Base-by-base conservation (phyloP, 1,140 invertebrate species). In the Heliconius himera region DNA sequence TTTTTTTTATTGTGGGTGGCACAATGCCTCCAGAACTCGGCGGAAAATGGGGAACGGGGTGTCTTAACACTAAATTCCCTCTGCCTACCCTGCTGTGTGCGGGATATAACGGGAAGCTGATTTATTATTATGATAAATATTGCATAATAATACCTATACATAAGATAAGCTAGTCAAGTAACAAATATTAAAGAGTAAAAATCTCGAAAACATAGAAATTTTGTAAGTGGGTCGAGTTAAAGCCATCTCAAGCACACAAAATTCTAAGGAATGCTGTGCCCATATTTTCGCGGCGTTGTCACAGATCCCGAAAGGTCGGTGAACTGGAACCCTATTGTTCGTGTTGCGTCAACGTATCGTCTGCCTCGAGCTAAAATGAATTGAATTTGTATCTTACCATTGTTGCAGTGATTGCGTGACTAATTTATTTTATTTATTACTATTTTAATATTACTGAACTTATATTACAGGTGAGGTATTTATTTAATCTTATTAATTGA, bases 281-380 rank as follows among this genome's bases (percentile, higher is more conserved):
- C 91, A 92, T 93, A 94, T 93, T 94, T 94, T 94, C 91, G 89
- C 89, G 85, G 87, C 91, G 88, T 91, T 93, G 91, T 94, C 93
- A 94, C 90, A 92, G 89, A 90, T 92, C 88, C 88, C 86, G 81
- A 90, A 92, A 94, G 91, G 93, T 94, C 91, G 86, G 81, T 91
- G 93, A 94, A 92, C 93, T 87, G 84, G 90, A 91, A 90, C 86
- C 87, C 90, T 88, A 94, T 94, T 94, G 93, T 94, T 91, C 88
- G 87, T 86, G 88, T 94, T 94, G 93, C 93, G 91, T 94, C 91
- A 94, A 89, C 88, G 86, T 88, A 93, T 90, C 93, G 89, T 94
- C 93, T 93, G 91, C 91, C 85, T 89, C 86, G 85, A 89, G 87
- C 84, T 90, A 90, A 89, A 91, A 89, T 91, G 88, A 91, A 91